Evolutionary conservation across 2,888 invertebrate species (phyloP), one percentile per base, ranked within the genome.

Genomic region (Lepidonotus clava): DNA sequence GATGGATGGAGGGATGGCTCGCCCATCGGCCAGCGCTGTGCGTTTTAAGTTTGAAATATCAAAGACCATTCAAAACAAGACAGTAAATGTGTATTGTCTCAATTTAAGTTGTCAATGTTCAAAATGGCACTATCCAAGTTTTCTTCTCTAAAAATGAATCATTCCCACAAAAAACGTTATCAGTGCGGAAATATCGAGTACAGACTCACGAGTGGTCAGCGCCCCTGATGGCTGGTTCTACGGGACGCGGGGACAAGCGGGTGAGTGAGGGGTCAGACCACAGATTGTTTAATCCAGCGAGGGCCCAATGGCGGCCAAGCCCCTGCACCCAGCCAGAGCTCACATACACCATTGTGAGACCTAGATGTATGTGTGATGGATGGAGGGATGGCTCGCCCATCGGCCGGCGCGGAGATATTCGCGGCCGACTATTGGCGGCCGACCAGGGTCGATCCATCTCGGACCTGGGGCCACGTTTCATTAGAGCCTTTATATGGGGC

Each of bases 401-500:
- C 71, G 71, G 80, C 32, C 28, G 46, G 51, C 21, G 80, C 8
- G 46, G 41, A 28, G 46, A 80, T 28, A 41, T 32, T 46, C 28
- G 32, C 28, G 80, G 41, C 28, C 28, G 46, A 11, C 11, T 51
- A 51, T 11, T 21, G 21, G 51, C 51, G 51, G 51, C 11, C 14
- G 11, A n/a, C 36, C 71, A 24, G 46, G 11, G 76, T 36, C 51
- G 80, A 80, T 80, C 80, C 80, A 80, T 80, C 80, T 80, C 32
- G 80, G 80, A 14, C 41, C 14, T 5, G 28, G 5, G 46, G 80
- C 32, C 80, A 80, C 80, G 80, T 80, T 80, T 80, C 80, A 80
- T 80, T 80, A 80, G 80, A 51, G 80, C 18, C 80, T 80, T 80
- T 80, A 80, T 80, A 34, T 46, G 51, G 11, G 80, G 51, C 80